Conservation (phyloP, 1,140 invertebrate species). For the Schlechtendalia chinensis region DNA sequence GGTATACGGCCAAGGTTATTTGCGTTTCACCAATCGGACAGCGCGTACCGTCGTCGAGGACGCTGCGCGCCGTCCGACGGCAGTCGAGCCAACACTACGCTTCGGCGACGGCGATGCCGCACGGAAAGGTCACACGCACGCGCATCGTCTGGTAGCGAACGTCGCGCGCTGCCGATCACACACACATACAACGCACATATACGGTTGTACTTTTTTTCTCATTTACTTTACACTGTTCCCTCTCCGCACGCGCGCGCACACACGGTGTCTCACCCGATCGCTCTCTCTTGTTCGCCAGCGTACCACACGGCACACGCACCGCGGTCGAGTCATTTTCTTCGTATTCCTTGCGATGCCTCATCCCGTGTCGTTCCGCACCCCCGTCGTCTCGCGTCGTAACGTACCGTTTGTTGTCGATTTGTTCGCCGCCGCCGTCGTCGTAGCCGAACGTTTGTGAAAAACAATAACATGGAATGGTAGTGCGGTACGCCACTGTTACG, state of each 20-base stretch:
- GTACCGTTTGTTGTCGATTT: slow-evolving; percentile 1
- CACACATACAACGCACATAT: neutral
- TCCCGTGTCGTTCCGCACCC: neutral
- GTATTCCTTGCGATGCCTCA: slow-evolving; percentile 24
- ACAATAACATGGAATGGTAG: slow-evolving; percentile 46
- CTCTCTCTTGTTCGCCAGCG: neutral
- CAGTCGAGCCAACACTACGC: slow-evolving; percentile 13
- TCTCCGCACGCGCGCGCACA: neutral
- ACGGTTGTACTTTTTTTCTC: neutral
- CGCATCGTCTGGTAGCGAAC: neutral
- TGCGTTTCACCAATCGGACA: neutral
- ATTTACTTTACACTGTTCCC: neutral
- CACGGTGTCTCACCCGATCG: neutral
- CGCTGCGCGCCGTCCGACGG: neutral
- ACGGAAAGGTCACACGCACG: slow-evolving; percentile 2
- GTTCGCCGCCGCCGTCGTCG: neutral
- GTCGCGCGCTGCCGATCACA: neutral
- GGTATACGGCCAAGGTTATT: neutral
- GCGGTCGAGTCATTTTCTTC: slow-evolving; percentile 19
- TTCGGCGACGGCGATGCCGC: neutral
- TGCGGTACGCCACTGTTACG: slow-evolving; percentile 24
- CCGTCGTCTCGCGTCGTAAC: slow-evolving; percentile 40
- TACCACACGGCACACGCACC: neutral
- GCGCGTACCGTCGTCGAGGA: neutral
- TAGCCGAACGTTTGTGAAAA: slow-evolving; percentile 36